Base-by-base conservation (phyloP, 2,888 invertebrate species). In the Epistrophe eligans region DNA sequence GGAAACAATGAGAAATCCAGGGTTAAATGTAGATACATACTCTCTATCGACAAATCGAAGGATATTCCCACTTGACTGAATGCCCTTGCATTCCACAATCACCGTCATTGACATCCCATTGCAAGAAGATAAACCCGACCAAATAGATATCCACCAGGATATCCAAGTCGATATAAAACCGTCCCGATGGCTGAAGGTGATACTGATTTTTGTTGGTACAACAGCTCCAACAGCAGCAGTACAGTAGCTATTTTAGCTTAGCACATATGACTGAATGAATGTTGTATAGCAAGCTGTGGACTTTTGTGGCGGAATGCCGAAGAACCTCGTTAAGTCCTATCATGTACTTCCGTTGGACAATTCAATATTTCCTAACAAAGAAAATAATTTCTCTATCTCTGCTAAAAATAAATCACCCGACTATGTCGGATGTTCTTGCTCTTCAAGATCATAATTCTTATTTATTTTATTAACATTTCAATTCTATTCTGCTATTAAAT, bases 251-350 rank as follows among this genome's bases (percentile, higher is more conserved):
- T 19, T 66, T 11, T 24, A 48, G 48, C 17, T 38, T 52, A 76
- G 60, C 45, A 64, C 72, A 60, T 66, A 79, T 79, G 74, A 70
- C 58, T 79, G 81, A 28, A 43, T 70, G 64, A 79, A 77, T 74
- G 48, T 62, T 24, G 52, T 60, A 50, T 32, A 43, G 24, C 64
- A 50, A 50, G 64, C 48, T 45, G 64, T 45, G 55, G 70, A 55
- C 28, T 70, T 60, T 28, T 19, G 58, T 45, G 45, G 79, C 60
- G 83, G 67, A 79, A 87, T 82, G 77, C 72, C 76, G 71, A 83
- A 83, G 79, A 83, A 83, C 72, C 83, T 87, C 79, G 87, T 87
- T 87, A 83, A 87, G 83, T 87, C 76, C 87, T 79, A 87, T 87
- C 87, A 83, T 83, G 79, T 76, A 72, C 83, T 83, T 87, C 87